Evolutionary conservation across 2,113 vertebrate genomes (phyloP), one percentile per base, ranked within the genome.

Genomic region (Parus major): DNA sequence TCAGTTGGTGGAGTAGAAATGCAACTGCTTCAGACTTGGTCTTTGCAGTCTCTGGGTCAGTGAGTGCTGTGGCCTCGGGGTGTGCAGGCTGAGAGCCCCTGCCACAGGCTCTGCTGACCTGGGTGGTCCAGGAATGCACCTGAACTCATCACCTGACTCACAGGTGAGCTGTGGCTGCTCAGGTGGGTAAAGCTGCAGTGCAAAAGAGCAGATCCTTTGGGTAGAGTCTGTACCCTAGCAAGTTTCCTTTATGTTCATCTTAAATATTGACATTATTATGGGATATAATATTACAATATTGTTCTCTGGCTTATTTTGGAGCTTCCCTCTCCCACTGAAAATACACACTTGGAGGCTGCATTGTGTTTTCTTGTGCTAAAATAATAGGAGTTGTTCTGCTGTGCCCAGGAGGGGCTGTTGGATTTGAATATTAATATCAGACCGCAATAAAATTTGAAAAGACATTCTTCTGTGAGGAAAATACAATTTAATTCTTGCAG

Each of bases 401-500:
- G 76, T 79, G 57, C 83, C 79, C 4, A 2, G 88, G 49, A 86
- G 94, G 69, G 44, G 59, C 70, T 80, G 55, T 39, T 95, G 73
- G 69, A 82, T 95, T 92, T 86, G 75, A 94, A 96, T 96, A 90
- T 93, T 95, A 97, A 97, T 93, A 92, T 25, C 72, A 88, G 69
- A 66, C 31, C 82, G 90, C 79, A 86, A 82, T 95, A 82, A 95
- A 96, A 93, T 72, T 83, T 49, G 86, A 68, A 73, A 85, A 93
- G 68, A 94, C 69, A 73, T 95, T 96, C 55, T 91, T 97, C 64
- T 91, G 88, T 95, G 46, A 90, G 59, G 76, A 88, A 95, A 96
- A 95, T 49, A 75, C 76, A 93, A 92, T 97, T 94, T 95, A 96
- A 86, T 95, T 97, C 84, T 90, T 82, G 88, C 57, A 92, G 85